Evolutionary conservation across 2,888 invertebrate genomes (phyloP).

Genomic region (Steinernema carpocapsae): DNA sequence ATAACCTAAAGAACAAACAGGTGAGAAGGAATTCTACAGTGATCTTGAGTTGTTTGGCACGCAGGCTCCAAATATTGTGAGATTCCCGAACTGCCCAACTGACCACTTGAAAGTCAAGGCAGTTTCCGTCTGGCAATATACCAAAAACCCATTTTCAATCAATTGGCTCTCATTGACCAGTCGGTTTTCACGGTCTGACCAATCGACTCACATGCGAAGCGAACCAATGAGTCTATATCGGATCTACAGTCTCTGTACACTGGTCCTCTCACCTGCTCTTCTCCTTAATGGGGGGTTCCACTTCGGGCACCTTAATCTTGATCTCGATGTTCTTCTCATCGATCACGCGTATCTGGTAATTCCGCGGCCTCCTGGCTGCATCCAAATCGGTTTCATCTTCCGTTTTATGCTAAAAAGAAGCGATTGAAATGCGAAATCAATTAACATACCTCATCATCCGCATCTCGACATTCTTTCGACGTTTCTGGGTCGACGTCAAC

Average conservation of each 20-base stretch:
- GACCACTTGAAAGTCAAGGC: neutral
- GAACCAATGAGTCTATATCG: no score
- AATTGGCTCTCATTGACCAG: no score
- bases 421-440: slow-evolving; percentile 2
- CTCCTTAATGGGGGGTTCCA: slow-evolving; percentile 14
- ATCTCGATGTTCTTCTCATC: slow-evolving; percentile 41
- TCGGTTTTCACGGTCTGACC: no score
- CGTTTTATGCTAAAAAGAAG: slow-evolving; percentile 14
- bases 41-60: no score
- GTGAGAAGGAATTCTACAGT: no score
- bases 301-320: slow-evolving; percentile 37
- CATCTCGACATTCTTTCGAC: neutral
- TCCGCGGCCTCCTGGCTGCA: slow-evolving; percentile 21
- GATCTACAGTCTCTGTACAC: no score
- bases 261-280: slow-evolving; percentile 4
- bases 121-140: no score
- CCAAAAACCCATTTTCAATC: no score
- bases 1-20: slow-evolving; percentile 36
- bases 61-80: no score
- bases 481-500: slow-evolving; percentile 15
- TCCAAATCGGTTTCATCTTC: slow-evolving; percentile 40
- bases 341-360: slow-evolving; percentile 28
- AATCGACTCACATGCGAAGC: no score
- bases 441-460: neutral
- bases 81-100: no score